Conservation (phyloP, 2,113 vertebrate genomes). For the Microtus pennsylvanicus region DNA sequence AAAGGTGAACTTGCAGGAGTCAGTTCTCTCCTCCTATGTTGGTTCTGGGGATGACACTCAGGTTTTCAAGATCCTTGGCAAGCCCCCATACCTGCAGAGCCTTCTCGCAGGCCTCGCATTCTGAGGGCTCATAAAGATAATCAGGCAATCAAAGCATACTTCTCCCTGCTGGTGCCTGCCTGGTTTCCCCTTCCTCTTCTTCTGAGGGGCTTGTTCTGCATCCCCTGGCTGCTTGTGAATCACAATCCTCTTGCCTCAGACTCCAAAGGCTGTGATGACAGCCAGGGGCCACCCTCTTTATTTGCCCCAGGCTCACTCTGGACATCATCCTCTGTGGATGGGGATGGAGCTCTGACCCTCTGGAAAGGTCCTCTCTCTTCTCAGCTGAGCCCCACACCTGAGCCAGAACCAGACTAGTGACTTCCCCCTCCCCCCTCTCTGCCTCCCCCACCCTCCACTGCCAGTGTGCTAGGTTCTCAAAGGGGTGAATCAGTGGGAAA, state of each 20-base stretch:
- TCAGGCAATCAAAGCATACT: neutral
- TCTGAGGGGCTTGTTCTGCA: neutral
- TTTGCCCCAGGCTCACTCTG: neutral
- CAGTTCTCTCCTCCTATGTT: too few species aligned
- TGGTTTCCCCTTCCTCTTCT: neutral
- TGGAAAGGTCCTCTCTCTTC: fast-evolving
- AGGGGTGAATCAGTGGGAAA: neutral
- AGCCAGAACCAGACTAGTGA: neutral
- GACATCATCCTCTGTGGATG: neutral
- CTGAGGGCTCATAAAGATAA: neutral
- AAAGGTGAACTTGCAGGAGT: neutral
- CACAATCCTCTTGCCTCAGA: neutral
- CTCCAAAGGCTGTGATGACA: neutral
- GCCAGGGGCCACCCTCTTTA: neutral
- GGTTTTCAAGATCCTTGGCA: neutral
- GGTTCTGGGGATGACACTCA: neutral
- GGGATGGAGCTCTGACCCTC: neutral
- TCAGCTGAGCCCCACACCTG: fast-evolving
- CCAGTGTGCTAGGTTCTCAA: neutral
- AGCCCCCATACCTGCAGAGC: too few species aligned
- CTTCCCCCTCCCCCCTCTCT: fast-evolving
- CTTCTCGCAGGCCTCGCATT: too few species aligned
- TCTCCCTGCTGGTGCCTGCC: neutral
- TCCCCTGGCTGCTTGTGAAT: neutral
- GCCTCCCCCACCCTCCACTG: too few species aligned